These are phyloP conservation scores for Xiphophorus couchianus DNA, from an alignment of 2,113 vertebrate species.

Conservation along the genomic window DNA sequence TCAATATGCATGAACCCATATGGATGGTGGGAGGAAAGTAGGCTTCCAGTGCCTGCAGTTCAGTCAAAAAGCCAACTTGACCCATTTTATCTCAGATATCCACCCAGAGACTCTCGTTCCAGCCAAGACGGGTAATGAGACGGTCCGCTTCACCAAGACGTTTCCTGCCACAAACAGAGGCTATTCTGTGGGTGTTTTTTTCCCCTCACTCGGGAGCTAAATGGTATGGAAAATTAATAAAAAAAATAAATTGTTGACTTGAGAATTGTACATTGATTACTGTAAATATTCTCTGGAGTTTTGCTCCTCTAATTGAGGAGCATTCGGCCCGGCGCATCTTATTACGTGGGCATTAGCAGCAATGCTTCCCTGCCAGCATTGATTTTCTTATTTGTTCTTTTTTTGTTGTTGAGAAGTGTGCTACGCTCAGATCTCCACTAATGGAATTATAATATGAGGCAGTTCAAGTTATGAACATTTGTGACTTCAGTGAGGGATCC, in stretches of 20 bases:
- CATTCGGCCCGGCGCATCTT: slow-evolving; percentile 59
- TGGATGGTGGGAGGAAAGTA: slow-evolving; percentile 69
- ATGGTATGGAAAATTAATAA: slow-evolving; percentile 68
- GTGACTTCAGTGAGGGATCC: not conserved
- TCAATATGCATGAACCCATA: slow-evolving; percentile 71
- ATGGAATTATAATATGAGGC: not conserved
- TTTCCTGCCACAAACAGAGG: slow-evolving; percentile 66
- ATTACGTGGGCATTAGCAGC: slow-evolving; percentile 64
- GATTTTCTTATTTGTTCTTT: slow-evolving; percentile 43
- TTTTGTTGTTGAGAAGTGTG: slow-evolving; percentile 34
- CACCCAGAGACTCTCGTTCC: slow-evolving; percentile 59
- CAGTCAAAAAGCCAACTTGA: slow-evolving; percentile 58
- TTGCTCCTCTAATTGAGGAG: slow-evolving; percentile 59
- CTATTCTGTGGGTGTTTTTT: slow-evolving; percentile 60
- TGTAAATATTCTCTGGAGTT: slow-evolving; percentile 69
- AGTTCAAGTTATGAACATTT: not conserved
- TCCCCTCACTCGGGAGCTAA: slow-evolving; percentile 55
- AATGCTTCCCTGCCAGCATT: slow-evolving; percentile 53
- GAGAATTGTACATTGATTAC: slow-evolving; percentile 69
- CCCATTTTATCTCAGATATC: slow-evolving; percentile 59
- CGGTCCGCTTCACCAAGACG: slow-evolving; percentile 41
- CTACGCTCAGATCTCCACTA: slow-evolving; percentile 23
- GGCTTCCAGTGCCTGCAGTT: slow-evolving; percentile 54
- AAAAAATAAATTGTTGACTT: slow-evolving; percentile 61
- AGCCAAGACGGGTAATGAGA: slow-evolving; percentile 61